Evolutionary conservation across 2,888 invertebrate genomes (phyloP).

Genomic region (Masnerella sp.): DNA sequence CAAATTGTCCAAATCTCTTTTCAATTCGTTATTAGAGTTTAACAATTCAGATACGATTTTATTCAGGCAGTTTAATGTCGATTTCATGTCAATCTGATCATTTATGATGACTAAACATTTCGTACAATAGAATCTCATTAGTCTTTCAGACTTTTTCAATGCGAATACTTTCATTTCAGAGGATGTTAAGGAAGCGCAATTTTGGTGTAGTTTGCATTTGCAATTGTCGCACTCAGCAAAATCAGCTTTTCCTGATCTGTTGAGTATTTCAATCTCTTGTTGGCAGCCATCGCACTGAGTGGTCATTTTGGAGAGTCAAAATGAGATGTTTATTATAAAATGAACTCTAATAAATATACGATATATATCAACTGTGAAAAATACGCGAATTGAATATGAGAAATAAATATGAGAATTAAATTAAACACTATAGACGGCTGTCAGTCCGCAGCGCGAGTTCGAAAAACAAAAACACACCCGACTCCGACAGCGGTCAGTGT

Average conservation of each 20-base stretch:
- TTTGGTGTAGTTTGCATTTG: background rate
- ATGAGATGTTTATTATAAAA: no score
- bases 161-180: background rate
- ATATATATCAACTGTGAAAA: no score
- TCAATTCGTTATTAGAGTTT: no score
- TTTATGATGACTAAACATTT: background rate
- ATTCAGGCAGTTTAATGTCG: no score
- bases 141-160: background rate
- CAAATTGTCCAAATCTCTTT: no score
- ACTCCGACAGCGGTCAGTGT: slow-evolving; percentile 1
- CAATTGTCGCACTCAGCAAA: background rate
- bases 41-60: no score
- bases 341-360: no score
- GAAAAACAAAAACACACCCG: slow-evolving; percentile 3
- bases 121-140: background rate
- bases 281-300: background rate
- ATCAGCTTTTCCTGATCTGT: background rate
- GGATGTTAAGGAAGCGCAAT: background rate
- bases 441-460: slow-evolving; percentile 15
- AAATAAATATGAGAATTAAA: background rate
- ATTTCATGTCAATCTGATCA: background rate
- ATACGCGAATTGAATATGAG: no score
- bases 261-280: background rate
- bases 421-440: background rate
- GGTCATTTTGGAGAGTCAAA: background rate